phyloP scores from a whole-genome alignment of 2,888 invertebrate species.

The Pecten maximus region DNA sequence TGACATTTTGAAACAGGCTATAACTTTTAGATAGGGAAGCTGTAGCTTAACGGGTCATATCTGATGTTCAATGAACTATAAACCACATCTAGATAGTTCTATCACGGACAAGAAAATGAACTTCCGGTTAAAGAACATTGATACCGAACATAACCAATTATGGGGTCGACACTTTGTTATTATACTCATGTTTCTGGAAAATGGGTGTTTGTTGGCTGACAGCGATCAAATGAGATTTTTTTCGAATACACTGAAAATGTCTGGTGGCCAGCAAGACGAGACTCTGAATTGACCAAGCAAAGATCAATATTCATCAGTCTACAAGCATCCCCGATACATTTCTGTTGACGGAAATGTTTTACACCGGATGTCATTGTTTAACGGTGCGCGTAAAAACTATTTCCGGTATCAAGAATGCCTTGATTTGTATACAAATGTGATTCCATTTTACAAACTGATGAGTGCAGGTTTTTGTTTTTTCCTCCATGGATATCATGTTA shows the following conservation, averaged over 20 bases:
- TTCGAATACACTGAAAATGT: not conserved
- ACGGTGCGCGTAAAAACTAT: not conserved
- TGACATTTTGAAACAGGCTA: not conserved
- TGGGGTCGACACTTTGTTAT: not conserved
- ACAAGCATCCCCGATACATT: not conserved
- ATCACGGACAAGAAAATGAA: not conserved
- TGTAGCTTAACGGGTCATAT: not conserved
- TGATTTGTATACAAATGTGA: not conserved
- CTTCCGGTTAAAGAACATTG: not conserved
- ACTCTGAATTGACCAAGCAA: not conserved
- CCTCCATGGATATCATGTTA: too few species aligned
- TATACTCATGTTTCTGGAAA: not conserved
- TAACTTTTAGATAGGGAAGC: not conserved
- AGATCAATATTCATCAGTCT: not conserved
- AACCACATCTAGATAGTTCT: not conserved
- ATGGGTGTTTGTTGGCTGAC: not conserved
- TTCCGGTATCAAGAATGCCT: not conserved
- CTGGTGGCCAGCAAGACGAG: not conserved
- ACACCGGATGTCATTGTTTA: not conserved
- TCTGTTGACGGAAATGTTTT: not conserved
- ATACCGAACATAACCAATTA: not conserved
- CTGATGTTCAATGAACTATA: not conserved
- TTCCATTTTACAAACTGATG: not conserved
- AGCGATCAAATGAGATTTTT: conserved; percentile 15
- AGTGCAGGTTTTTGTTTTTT: not conserved